phyloP scores from a whole-genome alignment of 2,113 vertebrate genomes.

The Sapayoa aenigma region DNA sequence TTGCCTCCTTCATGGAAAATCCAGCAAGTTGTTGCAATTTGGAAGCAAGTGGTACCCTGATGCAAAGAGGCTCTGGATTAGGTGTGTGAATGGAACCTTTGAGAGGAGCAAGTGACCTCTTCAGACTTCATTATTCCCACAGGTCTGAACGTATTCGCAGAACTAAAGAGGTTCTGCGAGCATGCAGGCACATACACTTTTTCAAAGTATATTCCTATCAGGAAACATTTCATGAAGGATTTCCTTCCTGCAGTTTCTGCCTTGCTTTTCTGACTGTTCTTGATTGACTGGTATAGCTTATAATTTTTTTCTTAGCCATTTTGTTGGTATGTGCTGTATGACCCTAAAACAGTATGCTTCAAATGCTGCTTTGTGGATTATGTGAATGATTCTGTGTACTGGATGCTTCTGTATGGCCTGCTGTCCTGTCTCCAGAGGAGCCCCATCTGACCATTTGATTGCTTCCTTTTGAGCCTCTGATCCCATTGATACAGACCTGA shows the following conservation, averaged over 20 bases:
- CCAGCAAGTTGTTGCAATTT: neutral
- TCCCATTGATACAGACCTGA: neutral
- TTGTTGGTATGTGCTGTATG: neutral
- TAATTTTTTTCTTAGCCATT: neutral
- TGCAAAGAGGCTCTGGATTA: neutral
- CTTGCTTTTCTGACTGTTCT: neutral
- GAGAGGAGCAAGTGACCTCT: neutral
- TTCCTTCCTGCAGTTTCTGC: neutral
- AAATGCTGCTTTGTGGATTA: neutral
- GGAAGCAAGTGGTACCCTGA: neutral
- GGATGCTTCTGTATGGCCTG: neutral
- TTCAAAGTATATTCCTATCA: neutral
- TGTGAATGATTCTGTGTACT: neutral
- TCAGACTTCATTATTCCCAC: neutral
- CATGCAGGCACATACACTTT: neutral
- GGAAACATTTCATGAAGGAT: neutral
- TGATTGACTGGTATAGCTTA: neutral
- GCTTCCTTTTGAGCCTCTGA: neutral
- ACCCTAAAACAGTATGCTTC: neutral
- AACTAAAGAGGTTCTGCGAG: neutral
- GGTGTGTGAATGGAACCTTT: neutral
- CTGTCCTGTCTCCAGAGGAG: neutral
- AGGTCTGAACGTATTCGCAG: rapidly evolving
- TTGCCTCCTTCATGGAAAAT: neutral
- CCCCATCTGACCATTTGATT: neutral